Conservation (phyloP, 2,797 vertebrate species). For the Sebastolobus alascanus region DNA sequence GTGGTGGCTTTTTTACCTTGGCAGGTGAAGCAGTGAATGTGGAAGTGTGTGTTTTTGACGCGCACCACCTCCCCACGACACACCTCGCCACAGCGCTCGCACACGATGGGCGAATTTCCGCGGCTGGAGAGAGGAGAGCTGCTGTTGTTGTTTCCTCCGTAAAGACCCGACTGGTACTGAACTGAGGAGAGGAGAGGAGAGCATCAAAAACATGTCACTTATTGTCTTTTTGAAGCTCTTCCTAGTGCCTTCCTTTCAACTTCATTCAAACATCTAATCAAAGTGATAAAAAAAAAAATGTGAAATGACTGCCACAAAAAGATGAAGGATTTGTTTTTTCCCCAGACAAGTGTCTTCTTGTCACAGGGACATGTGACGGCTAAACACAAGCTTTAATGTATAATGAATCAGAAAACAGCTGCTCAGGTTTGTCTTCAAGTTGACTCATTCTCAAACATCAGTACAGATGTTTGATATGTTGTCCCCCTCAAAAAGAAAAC, state of each 20-base stretch:
- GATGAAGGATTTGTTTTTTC: not conserved
- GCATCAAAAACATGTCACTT: constrained; percentile 30
- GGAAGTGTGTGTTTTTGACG: constrained; percentile 96
- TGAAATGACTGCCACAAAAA: not conserved
- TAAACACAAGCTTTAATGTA: not conserved
- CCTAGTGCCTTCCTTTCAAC: constrained; percentile 11
- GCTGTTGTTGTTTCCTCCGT: constrained; percentile 71
- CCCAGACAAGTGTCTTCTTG: not conserved
- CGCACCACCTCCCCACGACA: constrained; percentile 97
- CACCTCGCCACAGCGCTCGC: constrained; percentile 91
- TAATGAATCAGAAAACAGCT: not conserved
- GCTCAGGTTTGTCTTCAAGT: not conserved
- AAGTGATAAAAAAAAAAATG: constrained; percentile 14
- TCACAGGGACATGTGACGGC: constrained; percentile 6
- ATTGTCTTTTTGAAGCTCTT: constrained; percentile 13
- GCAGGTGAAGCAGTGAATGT: constrained; percentile 97
- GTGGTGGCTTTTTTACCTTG: constrained; percentile 85
- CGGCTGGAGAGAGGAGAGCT: constrained; percentile 73
- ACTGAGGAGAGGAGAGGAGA: constrained; percentile 53
- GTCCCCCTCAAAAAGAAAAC: not conserved
- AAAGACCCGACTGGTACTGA: constrained; percentile 75
- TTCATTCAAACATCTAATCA: constrained; percentile 32
- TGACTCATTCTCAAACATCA: constrained; percentile 13
- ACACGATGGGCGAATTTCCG: constrained; percentile 87
- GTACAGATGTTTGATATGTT: not conserved